Evolutionary conservation across 1,140 invertebrate genomes (phyloP).

Genomic region (Teleogryllus occipitalis): DNA sequence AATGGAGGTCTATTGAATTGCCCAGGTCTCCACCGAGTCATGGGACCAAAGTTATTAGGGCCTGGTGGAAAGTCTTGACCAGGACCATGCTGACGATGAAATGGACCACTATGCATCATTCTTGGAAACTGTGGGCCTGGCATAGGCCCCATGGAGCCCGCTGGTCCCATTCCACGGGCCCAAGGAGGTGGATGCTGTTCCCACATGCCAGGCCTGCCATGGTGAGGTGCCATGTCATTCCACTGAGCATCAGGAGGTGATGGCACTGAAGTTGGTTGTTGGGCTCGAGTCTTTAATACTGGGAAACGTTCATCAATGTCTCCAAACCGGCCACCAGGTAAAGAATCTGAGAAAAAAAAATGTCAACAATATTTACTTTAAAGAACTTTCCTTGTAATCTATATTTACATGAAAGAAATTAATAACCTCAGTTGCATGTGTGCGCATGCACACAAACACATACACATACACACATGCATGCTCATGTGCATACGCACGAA

Average conservation of each 20-base stretch:
- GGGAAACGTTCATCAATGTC: slow-evolving; percentile 42
- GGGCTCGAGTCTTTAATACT: slow-evolving; percentile 10
- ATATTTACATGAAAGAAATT: too few species aligned
- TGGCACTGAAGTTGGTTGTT: slow-evolving; percentile 15
- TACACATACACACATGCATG: too few species aligned
- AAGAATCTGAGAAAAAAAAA: not conserved
- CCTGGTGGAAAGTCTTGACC: not conserved
- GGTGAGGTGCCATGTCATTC: slow-evolving; percentile 11
- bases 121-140: not conserved
- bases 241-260: slow-evolving; percentile 11
- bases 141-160: not conserved
- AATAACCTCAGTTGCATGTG: too few species aligned
- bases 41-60: not conserved
- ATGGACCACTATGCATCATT: slow-evolving; percentile 13
- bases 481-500: too few species aligned
- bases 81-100: not conserved
- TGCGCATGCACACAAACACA: too few species aligned
- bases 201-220: slow-evolving; percentile 5
- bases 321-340: slow-evolving; percentile 31
- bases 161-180: not conserved
- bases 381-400: too few species aligned
- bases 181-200: slow-evolving; percentile 14
- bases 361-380: not conserved
- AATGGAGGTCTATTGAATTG: slow-evolving; percentile 11
- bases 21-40: slow-evolving; percentile 10